Base-by-base conservation (phyloP, 30 jellyfish, hydroid and myxozoan genomes). In the Aurelia aurita complex sp. Pacific region DNA sequence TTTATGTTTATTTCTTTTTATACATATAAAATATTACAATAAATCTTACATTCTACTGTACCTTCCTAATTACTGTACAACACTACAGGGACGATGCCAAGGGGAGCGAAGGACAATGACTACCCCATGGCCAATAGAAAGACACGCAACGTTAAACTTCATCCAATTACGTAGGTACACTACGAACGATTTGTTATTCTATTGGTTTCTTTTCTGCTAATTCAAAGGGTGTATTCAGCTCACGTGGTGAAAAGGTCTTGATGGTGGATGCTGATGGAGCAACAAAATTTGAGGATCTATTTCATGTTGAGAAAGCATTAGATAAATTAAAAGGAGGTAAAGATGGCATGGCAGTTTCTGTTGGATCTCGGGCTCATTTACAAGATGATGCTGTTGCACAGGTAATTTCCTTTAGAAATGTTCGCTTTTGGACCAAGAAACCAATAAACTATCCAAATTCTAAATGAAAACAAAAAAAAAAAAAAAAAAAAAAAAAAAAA, bases 221-320 rank as follows among this genome's bases (percentile, higher is more conserved):
- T 67, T 61, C 40, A 32, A 60, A 94, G 98, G 98, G 98, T 29
- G 96, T 94, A 5, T 90, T 94, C 42, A 79, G 96, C 82, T 73
- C 90, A 14, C 82, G 98, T 33, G 98, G 98, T 12, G 84, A 75
- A 52, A 82, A 81, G 60, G 86, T 94, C 14, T 69, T 94, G 67
- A 64, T 94, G 80, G 98, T 89, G 33, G 98, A 94, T 88, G 98
- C 98, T 1, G 98, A 94, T 67, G 98, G 98, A 2, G 98, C 98
- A 0, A 94, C 98, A 35, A 94, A 88, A 68, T 94, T 94, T 69
- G 65, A 91, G 17, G 98, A 94, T 77, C 62, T 94, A 43, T 94
- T 88, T 38, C 51, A 50, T 36, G 98, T 94, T 7, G 98, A 94
- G 64, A 38, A 64, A 52, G 98, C 89, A 11, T 74, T 94, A 36